Conservation (phyloP, 2,113 vertebrate genomes). For the Spheniscus mendiculus region DNA sequence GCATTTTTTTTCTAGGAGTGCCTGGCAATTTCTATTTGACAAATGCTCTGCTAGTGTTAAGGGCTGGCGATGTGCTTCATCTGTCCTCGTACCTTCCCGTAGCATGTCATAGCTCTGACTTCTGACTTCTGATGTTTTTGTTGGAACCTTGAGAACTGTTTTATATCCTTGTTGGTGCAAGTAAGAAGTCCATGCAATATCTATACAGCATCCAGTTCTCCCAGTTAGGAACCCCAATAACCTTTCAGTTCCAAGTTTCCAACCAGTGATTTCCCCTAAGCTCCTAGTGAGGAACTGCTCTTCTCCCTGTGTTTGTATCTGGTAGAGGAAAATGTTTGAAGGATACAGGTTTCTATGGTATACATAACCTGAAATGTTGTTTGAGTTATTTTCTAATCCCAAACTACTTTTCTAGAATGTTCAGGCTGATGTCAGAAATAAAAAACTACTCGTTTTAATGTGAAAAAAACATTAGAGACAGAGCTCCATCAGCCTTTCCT, state of each 20-base stretch:
- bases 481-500: not conserved
- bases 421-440: not conserved
- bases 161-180: not conserved
- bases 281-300: not conserved
- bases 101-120: not conserved
- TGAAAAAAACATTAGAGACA: not conserved
- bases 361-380: not conserved
- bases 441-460: not conserved
- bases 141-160: not conserved
- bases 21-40: not conserved
- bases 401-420: not conserved
- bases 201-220: not conserved
- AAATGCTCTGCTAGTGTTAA: not conserved
- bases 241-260: not conserved
- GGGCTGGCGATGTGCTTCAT: not conserved
- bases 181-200: not conserved
- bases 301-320: not conserved
- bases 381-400: not conserved
- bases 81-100: not conserved
- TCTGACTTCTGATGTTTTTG: not conserved
- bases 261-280: not conserved
- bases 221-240: not conserved
- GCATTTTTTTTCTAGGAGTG: not conserved
- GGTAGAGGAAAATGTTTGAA: not conserved
- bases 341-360: not conserved